Percentiles rank a stretch among this genome's conserved stretches.
Conservation (phyloP, 2,797 vertebrate species). For the Tolypeutes matacus region DNA sequence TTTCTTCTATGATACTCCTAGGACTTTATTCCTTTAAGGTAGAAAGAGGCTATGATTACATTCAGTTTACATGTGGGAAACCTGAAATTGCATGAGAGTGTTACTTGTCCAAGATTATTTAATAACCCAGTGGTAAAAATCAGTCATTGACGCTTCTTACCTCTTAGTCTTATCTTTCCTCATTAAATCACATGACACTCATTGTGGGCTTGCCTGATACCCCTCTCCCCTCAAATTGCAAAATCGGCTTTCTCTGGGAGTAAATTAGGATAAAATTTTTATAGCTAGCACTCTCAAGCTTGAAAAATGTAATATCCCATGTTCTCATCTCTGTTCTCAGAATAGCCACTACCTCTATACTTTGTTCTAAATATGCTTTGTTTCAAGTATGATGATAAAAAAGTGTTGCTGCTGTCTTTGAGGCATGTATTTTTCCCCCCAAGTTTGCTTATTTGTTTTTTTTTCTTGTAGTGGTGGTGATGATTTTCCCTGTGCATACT, state of each 20-base stretch:
- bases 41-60: slow-evolving; percentile 1
- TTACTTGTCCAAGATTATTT: slow-evolving; percentile 48
- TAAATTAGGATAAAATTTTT: slow-evolving; percentile 8
- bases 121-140: slow-evolving; percentile 9
- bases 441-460: neutral
- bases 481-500: neutral
- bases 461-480: neutral
- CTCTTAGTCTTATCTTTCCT: slow-evolving; percentile 50
- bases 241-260: neutral
- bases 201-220: neutral
- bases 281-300: neutral
- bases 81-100: slow-evolving; percentile 37
- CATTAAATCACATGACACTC: slow-evolving; percentile 10
- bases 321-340: neutral
- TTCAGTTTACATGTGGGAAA: slow-evolving; percentile 40
- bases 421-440: neutral
- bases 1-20: neutral
- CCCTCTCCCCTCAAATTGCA: neutral
- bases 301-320: neutral
- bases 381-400: neutral
- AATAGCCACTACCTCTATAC: neutral
- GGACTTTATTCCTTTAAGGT: slow-evolving; percentile 32
- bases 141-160: neutral
- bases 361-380: slow-evolving; percentile 37
- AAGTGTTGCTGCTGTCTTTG: neutral